phyloP scores from a whole-genome alignment of 2,888 invertebrate species.

The Hyles lineata region DNA sequence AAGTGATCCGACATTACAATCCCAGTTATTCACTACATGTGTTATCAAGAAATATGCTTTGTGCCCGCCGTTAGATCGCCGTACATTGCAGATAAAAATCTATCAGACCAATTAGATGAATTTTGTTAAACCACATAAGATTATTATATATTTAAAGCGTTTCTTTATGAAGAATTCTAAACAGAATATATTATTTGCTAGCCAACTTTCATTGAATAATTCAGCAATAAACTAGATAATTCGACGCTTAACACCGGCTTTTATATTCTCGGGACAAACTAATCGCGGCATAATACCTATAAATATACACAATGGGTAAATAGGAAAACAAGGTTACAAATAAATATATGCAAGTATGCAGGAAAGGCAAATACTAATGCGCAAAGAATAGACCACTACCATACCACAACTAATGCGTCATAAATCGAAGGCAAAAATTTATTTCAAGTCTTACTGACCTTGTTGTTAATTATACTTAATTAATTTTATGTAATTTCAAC shows the following conservation, averaged over 20 bases:
- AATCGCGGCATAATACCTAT: too few relatives aligned
- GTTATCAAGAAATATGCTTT: background rate
- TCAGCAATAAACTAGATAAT: too few relatives aligned
- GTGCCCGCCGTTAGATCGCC: background rate
- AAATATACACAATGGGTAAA: background rate
- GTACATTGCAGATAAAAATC: background rate
- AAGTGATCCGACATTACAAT: conserved; percentile 20
- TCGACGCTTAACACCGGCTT: too few relatives aligned
- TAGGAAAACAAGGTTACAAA: background rate
- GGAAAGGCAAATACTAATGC: background rate
- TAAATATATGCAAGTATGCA: background rate
- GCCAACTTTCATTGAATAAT: too few relatives aligned
- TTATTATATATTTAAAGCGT: background rate
- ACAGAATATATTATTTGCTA: too few relatives aligned
- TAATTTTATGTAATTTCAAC: background rate
- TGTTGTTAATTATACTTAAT: background rate
- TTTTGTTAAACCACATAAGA: background rate
- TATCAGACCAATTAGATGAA: too few relatives aligned
- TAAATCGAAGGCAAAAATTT: background rate
- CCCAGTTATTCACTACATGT: background rate
- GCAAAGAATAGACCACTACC: too few relatives aligned
- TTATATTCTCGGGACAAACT: too few relatives aligned
- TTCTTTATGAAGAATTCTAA: too few relatives aligned
- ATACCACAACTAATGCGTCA: background rate
- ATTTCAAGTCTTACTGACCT: conserved; percentile 3